Conservation (phyloP, 2,113 vertebrate genomes). For the Myotis yumanensis region DNA sequence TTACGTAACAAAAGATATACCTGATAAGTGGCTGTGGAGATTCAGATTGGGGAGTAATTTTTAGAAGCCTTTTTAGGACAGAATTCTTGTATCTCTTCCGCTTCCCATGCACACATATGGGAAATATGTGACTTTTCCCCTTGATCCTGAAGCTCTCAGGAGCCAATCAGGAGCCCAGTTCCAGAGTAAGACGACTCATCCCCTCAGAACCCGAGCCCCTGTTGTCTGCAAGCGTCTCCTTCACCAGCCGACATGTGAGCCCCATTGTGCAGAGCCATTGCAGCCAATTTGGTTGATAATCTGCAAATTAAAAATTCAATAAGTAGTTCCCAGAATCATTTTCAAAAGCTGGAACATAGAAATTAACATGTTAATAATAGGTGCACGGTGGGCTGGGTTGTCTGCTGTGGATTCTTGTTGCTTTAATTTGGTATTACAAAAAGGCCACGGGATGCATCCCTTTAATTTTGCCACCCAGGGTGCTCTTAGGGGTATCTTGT, state of each 20-base stretch:
- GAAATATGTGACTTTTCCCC: background rate
- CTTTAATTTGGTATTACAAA: constrained; percentile 64
- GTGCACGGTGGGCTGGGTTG: constrained; percentile 9
- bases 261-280: constrained; percentile 82
- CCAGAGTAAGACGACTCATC: background rate
- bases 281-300: constrained; percentile 84
- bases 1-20: background rate
- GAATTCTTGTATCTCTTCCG: background rate
- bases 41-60: background rate
- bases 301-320: constrained; percentile 87
- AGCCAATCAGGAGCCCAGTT: background rate
- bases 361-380: constrained; percentile 78
- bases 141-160: background rate
- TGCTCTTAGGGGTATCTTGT: constrained; percentile 44
- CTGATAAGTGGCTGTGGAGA: background rate
- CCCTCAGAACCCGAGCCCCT: background rate
- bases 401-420: constrained; percentile 53
- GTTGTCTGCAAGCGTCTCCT: constrained; percentile 67
- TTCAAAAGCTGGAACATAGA: constrained; percentile 65
- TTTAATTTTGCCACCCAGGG: constrained; percentile 63
- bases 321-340: constrained; percentile 77
- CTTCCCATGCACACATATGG: fast-evolving
- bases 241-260: constrained; percentile 72
- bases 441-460: constrained; percentile 53
- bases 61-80: background rate